phyloP scores from a whole-genome alignment of 1,140 invertebrate genomes.

The Zaprionus kolodkinae region DNA sequence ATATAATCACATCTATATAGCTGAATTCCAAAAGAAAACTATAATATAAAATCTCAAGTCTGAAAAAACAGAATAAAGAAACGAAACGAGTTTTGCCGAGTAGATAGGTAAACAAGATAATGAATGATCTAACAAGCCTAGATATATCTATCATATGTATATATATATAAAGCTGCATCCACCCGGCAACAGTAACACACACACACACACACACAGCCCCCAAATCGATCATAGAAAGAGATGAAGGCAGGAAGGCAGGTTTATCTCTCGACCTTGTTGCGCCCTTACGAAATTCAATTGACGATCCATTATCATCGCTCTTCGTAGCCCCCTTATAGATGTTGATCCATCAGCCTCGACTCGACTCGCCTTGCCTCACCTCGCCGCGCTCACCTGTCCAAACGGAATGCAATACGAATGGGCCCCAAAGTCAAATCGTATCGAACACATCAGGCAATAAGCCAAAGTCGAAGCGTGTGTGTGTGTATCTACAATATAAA shows the following conservation, averaged over 20 bases:
- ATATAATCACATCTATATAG: no score
- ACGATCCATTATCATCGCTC: conserved; percentile 18
- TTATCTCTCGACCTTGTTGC: conserved; percentile 11
- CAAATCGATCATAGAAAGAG: not conserved
- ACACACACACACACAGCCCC: no score
- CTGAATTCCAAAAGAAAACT: not conserved
- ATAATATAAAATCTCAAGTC: not conserved
- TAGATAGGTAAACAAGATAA: not conserved
- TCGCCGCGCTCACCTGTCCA: conserved; percentile 23
- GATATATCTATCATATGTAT: not conserved
- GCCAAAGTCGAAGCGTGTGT: conserved; percentile 61
- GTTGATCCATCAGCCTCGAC: conserved; percentile 17
- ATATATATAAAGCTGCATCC: not conserved
- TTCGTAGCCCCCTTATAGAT: conserved; percentile 8
- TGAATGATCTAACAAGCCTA: not conserved
- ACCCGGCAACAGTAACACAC: not conserved
- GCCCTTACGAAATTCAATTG: conserved; percentile 25
- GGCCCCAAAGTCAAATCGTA: conserved; percentile 45
- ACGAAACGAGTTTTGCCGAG: not conserved
- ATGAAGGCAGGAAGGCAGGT: not conserved
- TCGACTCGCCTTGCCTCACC: not conserved
- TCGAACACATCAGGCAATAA: conserved; percentile 63
- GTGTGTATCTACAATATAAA: not conserved
- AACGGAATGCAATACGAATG: conserved; percentile 39
- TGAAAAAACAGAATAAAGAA: not conserved